Conservation (phyloP, 2,888 invertebrate genomes). For the Xestia ashworthii region DNA sequence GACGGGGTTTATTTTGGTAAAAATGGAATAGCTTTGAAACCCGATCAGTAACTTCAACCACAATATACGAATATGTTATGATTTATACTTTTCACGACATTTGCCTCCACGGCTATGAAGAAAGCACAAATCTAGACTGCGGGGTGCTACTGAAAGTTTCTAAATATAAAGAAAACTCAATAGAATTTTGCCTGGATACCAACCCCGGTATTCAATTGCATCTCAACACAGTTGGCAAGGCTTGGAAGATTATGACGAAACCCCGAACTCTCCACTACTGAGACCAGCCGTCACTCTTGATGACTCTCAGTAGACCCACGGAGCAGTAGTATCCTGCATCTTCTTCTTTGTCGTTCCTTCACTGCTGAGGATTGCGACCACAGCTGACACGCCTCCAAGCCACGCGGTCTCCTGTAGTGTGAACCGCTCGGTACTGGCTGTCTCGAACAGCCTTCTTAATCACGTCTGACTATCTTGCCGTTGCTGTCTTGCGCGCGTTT, state of each 20-base stretch:
- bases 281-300: background rate
- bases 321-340: background rate
- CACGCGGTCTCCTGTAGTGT: no score
- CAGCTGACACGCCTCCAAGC: no score
- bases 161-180: background rate
- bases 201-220: background rate
- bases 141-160: background rate
- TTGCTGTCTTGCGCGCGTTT: no score
- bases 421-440: no score
- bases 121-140: background rate
- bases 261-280: background rate
- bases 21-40: background rate
- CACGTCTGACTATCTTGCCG: no score
- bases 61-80: background rate
- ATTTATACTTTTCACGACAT: background rate
- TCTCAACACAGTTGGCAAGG: background rate
- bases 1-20: background rate
- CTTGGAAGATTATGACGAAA: background rate
- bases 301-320: background rate
- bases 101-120: background rate
- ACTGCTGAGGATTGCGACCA: no score
- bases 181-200: background rate
- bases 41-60: background rate
- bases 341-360: background rate
- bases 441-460: no score